Evolutionary conservation across 2,797 vertebrate genomes (phyloP), one percentile per base, ranked within the genome.

Genomic region (Xiphorhynchus erythropygius): DNA sequence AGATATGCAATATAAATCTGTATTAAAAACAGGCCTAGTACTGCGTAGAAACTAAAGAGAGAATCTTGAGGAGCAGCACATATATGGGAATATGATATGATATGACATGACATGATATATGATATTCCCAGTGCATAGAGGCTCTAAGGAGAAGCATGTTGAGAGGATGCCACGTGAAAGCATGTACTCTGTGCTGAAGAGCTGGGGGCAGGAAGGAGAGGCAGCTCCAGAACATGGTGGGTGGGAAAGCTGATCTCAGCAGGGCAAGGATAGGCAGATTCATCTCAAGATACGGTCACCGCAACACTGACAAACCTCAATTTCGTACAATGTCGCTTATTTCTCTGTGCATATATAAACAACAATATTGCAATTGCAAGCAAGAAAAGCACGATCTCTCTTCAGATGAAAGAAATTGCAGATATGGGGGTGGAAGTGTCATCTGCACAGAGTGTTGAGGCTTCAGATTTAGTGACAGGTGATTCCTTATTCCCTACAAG

Each of bases 391-490:
- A 39, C 39, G 1, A 50, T 42, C 18, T 75, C 16, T 37, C 65
- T 77, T 95, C 63, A 68, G 53, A 83, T 65, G 55, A 28, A 47
- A 52, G 57, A 44, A 90, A 59, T 3, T 55, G 49, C 62, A 59
- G 83, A 56, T 83, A 57, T 42, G 95, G 69, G 82, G 83, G 83
- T 64, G 87, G 81, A 76, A 78, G 33, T 89, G 73, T 91, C 84
- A 93, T 74, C 65, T 86, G 35, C 50, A 80, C 4, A 5, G 42
- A 28, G 49, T 3, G 28, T 13, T 87, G 65, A 93, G 81, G 68
- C 64, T 95, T 87, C 64, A 65, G 39, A 76, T 75, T 42, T 50
- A 23, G 42, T 91, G 75, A 63, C 76, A 95, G 69, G 74, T 80
- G 80, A 90, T 70, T 89, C 73, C 67, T 79, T 83, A 30, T 49